Conservation (phyloP, 2,888 invertebrate species). For the Micoletzkya japonica region DNA sequence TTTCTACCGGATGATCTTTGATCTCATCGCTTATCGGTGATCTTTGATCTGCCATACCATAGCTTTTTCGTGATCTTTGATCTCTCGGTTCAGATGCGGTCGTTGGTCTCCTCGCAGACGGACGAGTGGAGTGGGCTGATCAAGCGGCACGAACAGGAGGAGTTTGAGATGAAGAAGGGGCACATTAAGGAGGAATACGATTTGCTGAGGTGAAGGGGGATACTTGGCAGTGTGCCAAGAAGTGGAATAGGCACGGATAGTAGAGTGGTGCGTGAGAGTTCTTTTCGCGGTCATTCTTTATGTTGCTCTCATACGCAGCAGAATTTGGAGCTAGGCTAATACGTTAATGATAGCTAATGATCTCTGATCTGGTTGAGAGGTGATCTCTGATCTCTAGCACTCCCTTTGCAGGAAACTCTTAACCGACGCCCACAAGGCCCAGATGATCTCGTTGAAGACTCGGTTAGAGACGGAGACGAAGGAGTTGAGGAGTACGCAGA, state of each 20-base stretch:
- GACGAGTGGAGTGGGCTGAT: conserved; percentile 90
- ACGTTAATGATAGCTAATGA: not conserved
- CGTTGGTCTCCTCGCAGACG: conserved; percentile 86
- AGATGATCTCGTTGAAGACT: not conserved
- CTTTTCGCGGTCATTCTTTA: not conserved
- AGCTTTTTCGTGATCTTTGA: not conserved
- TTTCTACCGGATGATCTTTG: not conserved
- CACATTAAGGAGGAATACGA: conserved; percentile 71
- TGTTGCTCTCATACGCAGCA: not conserved
- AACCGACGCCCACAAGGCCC: not conserved
- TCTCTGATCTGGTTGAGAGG: no score
- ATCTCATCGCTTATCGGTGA: conserved; percentile 63
- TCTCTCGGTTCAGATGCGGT: conserved; percentile 64
- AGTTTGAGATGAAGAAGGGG: conserved; percentile 76
- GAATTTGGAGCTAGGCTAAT: not conserved
- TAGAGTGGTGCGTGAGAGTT: not conserved
- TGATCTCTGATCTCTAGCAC: no score
- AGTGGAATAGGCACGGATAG: not conserved
- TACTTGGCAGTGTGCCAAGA: not conserved
- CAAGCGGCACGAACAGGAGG: conserved; percentile 77
- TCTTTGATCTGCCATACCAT: conserved; percentile 79
- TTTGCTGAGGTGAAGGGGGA: conserved; percentile 66
- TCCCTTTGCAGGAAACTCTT: conserved; percentile 7
- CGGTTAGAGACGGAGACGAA: conserved; percentile 76
- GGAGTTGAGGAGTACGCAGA: conserved; percentile 90